A percentile compares a stretch with the other conserved stretches of the same genome.
phyloP scores from a whole-genome alignment of 2,113 vertebrate genomes.

The Zeus faber region DNA sequence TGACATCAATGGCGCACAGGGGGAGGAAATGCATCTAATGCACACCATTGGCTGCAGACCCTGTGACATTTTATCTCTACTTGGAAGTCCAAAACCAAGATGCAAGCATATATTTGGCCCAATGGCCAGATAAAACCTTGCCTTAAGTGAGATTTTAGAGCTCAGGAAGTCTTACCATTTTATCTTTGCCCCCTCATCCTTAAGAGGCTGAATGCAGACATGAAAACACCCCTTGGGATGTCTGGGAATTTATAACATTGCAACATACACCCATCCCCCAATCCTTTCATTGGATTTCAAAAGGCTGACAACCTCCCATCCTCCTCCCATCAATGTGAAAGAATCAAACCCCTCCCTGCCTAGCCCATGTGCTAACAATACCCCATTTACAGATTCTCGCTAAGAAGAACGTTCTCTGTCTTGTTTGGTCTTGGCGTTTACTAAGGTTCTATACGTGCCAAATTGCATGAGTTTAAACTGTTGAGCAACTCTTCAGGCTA shows the following conservation, averaged over 20 bases:
- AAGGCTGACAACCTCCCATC: slow-evolving; percentile 48
- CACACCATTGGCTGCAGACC: too few species aligned
- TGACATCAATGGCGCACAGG: too few species aligned
- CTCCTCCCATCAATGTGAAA: slow-evolving; percentile 31
- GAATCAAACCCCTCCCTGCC: slow-evolving; percentile 1
- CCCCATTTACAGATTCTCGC: slow-evolving; percentile 9
- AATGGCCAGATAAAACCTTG: slow-evolving; percentile 32
- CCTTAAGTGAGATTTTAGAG: slow-evolving; percentile 29
- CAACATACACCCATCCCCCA: slow-evolving; percentile 58
- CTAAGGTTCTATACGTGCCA: neutral
- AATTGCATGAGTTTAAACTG: slow-evolving; percentile 1
- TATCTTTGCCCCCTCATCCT: slow-evolving; percentile 34
- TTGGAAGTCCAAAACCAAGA: slow-evolving; percentile 35
- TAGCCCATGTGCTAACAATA: slow-evolving; percentile 18
- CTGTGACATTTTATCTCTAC: slow-evolving; percentile 3
- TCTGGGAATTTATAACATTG: slow-evolving; percentile 61
- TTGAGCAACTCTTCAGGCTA: slow-evolving; percentile 27
- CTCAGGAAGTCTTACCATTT: slow-evolving; percentile 40
- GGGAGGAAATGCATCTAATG: slow-evolving; percentile 14
- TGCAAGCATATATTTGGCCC: slow-evolving; percentile 7
- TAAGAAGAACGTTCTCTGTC: neutral
- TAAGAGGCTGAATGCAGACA: slow-evolving; percentile 41
- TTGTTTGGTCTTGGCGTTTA: neutral
- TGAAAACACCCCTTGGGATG: slow-evolving; percentile 49
- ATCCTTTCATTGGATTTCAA: slow-evolving; percentile 52